A percentile compares a stretch with the other conserved stretches of the same genome.
These are phyloP conservation scores for Ceratothoa steindachneri DNA, from an alignment of 2,888 invertebrate species.

Conservation along the genomic window DNA sequence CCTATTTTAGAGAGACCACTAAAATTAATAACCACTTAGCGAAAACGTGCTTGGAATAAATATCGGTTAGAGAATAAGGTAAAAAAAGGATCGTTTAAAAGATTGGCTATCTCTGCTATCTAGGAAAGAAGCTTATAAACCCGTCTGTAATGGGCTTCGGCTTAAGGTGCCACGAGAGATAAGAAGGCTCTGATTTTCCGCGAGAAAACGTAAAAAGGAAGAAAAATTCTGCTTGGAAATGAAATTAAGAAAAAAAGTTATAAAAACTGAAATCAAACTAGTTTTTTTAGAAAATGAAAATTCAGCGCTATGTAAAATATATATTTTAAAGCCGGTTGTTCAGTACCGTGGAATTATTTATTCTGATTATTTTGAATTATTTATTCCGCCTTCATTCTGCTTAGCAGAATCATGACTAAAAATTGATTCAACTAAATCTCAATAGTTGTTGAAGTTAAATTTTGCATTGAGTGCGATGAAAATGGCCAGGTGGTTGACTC, in stretches of 20 bases:
- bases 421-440: too few species aligned
- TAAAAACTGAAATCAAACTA: too few species aligned
- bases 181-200: conserved; percentile 9
- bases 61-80: conserved; percentile 3
- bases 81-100: conserved; percentile 11
- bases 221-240: neutral
- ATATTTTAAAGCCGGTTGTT: too few species aligned
- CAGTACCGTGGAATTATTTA: too few species aligned
- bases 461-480: too few species aligned
- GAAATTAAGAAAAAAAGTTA: neutral
- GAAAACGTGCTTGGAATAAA: conserved; percentile 10
- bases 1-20: neutral
- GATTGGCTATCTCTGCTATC: conserved; percentile 13
- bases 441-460: too few species aligned
- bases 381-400: too few species aligned
- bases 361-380: too few species aligned
- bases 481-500: too few species aligned
- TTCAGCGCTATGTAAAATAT: too few species aligned
- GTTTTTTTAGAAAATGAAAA: too few species aligned
- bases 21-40: conserved; percentile 15
- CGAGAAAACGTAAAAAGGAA: neutral
- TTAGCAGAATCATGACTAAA: too few species aligned
- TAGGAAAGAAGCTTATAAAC: conserved; percentile 12
- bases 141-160: conserved; percentile 12
- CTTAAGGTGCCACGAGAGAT: conserved; percentile 11